Evolutionary conservation across 2,797 vertebrate species (phyloP).

Genomic region (Corythornis leucogaster): DNA sequence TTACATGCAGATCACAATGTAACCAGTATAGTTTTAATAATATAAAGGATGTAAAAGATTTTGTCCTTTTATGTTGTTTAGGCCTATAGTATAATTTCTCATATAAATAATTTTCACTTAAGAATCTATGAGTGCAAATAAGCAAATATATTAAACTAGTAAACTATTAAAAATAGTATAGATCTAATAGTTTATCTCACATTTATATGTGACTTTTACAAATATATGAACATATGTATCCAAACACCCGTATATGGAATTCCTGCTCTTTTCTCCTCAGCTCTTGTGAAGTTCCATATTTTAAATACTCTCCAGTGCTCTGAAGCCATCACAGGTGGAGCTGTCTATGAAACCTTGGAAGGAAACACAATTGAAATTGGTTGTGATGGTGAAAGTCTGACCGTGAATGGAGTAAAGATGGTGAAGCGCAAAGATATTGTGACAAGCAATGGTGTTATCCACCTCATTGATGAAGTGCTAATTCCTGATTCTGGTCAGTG

Average conservation of each 20-base stretch:
- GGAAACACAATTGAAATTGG: constrained; percentile 92
- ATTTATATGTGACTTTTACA: not conserved
- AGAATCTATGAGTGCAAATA: not conserved
- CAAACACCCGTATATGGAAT: not conserved
- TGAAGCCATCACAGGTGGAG: constrained; percentile 92
- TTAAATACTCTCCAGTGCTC: constrained; percentile 94
- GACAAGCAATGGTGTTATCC: constrained; percentile 94
- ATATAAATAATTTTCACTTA: not conserved
- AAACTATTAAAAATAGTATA: not conserved
- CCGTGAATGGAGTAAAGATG: constrained; percentile 95
- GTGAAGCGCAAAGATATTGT: constrained; percentile 95
- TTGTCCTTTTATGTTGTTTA: not conserved
- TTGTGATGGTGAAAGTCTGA: constrained; percentile 93
- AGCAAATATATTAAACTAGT: not conserved
- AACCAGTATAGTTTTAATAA: not conserved
- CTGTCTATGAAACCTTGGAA: constrained; percentile 90
- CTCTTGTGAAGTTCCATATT: constrained; percentile 92
- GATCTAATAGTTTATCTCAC: not conserved
- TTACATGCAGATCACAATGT: not conserved
- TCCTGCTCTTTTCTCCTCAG: constrained; percentile 68
- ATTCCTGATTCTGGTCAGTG: constrained; percentile 95
- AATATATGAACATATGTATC: rapidly evolving
- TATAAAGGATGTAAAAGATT: not conserved
- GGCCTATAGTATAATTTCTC: not conserved
- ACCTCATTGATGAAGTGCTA: constrained; percentile 91